A percentile compares a stretch with the other conserved stretches of the same genome.
phyloP scores from a whole-genome alignment of 1,140 invertebrate species.

The Carposina sasakii region DNA sequence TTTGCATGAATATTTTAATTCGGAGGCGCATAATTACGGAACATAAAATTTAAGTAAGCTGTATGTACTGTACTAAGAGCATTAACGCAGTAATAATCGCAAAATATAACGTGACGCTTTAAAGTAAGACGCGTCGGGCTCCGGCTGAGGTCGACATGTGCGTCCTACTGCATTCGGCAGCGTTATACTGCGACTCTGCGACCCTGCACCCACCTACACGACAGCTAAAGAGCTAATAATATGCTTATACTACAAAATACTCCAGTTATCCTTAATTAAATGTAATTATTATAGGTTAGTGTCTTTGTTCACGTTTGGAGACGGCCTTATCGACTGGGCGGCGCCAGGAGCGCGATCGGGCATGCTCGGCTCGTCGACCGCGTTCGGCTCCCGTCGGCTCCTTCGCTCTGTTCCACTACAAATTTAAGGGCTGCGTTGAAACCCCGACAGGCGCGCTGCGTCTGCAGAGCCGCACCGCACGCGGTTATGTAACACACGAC shows the following conservation, averaged over 20 bases:
- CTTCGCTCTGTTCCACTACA: constrained; percentile 39
- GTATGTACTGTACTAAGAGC: no score
- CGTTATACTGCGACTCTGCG: no score
- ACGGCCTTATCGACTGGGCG: constrained; percentile 73
- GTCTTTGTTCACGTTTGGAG: constrained; percentile 68
- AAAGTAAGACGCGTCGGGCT: no score
- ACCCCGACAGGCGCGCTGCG: constrained; percentile 27
- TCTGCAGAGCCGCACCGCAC: constrained; percentile 28
- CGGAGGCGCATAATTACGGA: no score
- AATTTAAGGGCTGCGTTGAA: constrained; percentile 63
- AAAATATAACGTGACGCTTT: no score
- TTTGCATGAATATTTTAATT: no score
- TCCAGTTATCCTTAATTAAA: constrained; percentile 67
- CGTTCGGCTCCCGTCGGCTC: constrained; percentile 44
- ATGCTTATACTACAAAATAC: constrained; percentile 56
- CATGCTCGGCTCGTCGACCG: constrained; percentile 41
- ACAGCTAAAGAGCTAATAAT: no score
- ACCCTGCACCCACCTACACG: no score
- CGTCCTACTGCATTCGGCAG: no score
- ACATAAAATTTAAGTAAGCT: no score
- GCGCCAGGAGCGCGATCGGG: constrained; percentile 53
- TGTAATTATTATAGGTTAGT: constrained; percentile 71
- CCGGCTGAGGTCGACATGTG: no score
- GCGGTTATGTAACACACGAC: constrained; percentile 30
- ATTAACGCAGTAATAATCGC: no score